phyloP scores from a whole-genome alignment of 2,113 vertebrate genomes.

The Lepisosteus oculatus region DNA sequence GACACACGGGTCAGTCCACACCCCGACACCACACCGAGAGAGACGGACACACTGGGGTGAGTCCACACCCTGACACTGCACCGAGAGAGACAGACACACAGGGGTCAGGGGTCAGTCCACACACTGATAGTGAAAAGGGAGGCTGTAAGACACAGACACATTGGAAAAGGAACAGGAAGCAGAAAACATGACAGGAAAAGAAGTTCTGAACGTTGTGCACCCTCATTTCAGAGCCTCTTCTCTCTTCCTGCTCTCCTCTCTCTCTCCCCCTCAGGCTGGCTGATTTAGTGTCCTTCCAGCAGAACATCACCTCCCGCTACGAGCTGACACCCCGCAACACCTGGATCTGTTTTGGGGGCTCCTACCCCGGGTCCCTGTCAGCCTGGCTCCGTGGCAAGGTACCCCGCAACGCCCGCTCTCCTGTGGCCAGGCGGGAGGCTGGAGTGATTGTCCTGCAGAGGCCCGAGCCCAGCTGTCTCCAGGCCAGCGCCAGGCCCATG shows the following conservation, averaged over 20 bases:
- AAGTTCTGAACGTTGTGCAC: neutral
- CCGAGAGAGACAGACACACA: too few species aligned
- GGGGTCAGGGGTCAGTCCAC: neutral
- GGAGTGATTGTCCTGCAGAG: too few species aligned
- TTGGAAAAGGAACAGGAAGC: neutral
- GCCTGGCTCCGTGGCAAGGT: conserved; percentile 83
- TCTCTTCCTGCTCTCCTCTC: neutral
- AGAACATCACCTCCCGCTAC: conserved; percentile 59
- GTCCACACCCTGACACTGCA: too few species aligned
- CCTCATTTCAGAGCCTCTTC: neutral
- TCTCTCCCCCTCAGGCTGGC: conserved; percentile 54
- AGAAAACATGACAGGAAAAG: neutral
- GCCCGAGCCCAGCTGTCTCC: too few species aligned
- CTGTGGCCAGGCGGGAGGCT: too few species aligned
- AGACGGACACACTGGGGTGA: too few species aligned
- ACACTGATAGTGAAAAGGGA: neutral
- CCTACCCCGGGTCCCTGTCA: conserved; percentile 76
- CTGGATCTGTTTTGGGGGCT: conserved; percentile 85
- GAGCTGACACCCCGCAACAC: conserved; percentile 62
- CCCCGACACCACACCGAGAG: too few species aligned
- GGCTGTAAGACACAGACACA: neutral
- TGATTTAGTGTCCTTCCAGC: conserved; percentile 65
- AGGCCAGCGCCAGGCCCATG: too few species aligned
- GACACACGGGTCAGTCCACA: too few species aligned
- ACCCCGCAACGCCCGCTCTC: neutral